phyloP scores from a whole-genome alignment of 1,140 invertebrate genomes.

The Procambarus virginalis region DNA sequence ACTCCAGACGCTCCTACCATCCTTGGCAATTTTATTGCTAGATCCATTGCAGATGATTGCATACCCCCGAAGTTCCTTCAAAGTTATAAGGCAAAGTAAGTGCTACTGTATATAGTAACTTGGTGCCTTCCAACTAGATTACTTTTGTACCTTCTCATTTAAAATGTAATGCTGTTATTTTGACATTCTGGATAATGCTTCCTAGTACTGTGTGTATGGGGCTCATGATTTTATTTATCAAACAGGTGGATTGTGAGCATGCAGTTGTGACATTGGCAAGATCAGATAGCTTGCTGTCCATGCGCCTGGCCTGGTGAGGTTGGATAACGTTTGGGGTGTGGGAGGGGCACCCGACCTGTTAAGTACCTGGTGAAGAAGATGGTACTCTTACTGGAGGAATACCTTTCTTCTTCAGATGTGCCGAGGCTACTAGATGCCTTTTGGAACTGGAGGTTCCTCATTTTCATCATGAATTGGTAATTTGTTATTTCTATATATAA shows the following conservation, averaged over 20 bases:
- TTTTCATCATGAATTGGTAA: slow-evolving; percentile 93
- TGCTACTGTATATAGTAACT: background rate
- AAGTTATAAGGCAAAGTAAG: slow-evolving; percentile 77
- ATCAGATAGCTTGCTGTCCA: slow-evolving; percentile 86
- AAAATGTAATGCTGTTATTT: too few species aligned
- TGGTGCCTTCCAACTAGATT: too few species aligned
- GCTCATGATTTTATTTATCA: slow-evolving; percentile 72
- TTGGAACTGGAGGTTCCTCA: slow-evolving; percentile 92
- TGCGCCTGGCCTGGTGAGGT: slow-evolving; percentile 88
- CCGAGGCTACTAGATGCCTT: slow-evolving; percentile 80
- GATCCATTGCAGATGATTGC: slow-evolving; percentile 93
- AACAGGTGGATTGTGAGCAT: slow-evolving; percentile 70
- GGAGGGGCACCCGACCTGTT: slow-evolving; percentile 89
- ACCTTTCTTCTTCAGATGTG: slow-evolving; percentile 86
- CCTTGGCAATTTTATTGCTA: slow-evolving; percentile 91
- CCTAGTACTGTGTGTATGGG: too few species aligned
- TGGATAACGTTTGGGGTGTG: slow-evolving; percentile 95
- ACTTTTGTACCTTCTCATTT: too few species aligned
- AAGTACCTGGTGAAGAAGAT: slow-evolving; percentile 92
- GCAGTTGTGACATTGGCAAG: slow-evolving; percentile 80
- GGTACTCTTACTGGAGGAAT: slow-evolving; percentile 89
- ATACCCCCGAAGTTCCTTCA: slow-evolving; percentile 88
- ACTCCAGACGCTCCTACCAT: slow-evolving; percentile 89
- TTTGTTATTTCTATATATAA: background rate
- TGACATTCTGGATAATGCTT: too few species aligned